Base-by-base conservation (phyloP, 1,140 invertebrate genomes). In the Neuroterus valhalla region DNA sequence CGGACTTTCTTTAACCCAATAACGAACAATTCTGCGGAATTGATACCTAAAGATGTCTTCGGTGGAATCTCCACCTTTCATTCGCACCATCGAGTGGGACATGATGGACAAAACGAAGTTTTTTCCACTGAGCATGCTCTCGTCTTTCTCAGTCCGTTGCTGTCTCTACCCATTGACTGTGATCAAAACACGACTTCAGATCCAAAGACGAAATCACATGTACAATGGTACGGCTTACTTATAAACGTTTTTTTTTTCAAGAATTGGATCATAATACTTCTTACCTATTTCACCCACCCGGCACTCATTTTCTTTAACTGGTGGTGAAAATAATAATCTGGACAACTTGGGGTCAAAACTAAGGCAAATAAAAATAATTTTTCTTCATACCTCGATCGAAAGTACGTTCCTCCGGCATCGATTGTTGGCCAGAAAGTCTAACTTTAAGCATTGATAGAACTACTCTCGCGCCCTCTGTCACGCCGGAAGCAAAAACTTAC, bases 81-180 rank as follows among this genome's bases (percentile, higher is more conserved):
- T 97, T 76, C 93, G 93, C 45, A 97, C 94, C n/a, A 98, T 99
- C 78, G 97, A 99, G 91, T 98, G 98, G 96, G 93, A 98, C 74
- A 99, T 99, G 97, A 97, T 99, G 96, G 96, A 99, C 88, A 98
- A 98, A 84, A 93, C 92, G 21, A 98, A 94, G 92, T 98, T 95
- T 91, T 98, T 94, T 85, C 97, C 98, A 3, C 89, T 99, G 46
- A 98, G 97, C 66, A 95, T 98, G 91, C 88, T 98, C 1, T 94
- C 93, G 82, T 96, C 95, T 2, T 96, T 98, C 86, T 92, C 94
- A 80, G 94, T 99, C 46, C 92, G 98, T 66, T 96, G 96, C 85
- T 92, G 97, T 68, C 92, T 99, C 2, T 99, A 99, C 90, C 98
- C 98, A 0, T 91, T 99, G 75, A 98, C 97, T 43, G 92, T 99